phyloP scores from a whole-genome alignment of 1,140 invertebrate species.

The Drosophila lini region DNA sequence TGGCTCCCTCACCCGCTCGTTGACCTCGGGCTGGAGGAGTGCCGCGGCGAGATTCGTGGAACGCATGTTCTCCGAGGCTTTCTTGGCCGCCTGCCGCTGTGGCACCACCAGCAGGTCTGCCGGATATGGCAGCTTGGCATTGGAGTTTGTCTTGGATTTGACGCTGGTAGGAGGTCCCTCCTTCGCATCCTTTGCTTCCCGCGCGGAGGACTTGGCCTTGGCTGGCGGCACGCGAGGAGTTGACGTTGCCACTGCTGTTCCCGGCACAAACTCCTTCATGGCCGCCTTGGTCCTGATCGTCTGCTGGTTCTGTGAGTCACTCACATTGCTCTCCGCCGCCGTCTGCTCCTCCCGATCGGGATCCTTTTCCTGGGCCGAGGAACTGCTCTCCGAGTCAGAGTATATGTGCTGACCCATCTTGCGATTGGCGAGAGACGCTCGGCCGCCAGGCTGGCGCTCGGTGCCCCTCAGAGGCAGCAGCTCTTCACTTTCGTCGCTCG shows the following conservation, averaged over 20 bases:
- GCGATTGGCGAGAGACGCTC: slow-evolving; percentile 5
- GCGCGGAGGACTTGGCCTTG: slow-evolving; percentile 48
- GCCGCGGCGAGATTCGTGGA: slow-evolving; percentile 85
- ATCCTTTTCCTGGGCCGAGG: slow-evolving; percentile 28
- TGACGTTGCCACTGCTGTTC: slow-evolving; percentile 54
- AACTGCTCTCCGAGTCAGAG: slow-evolving; percentile 74
- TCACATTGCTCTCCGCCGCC: slow-evolving; percentile 86
- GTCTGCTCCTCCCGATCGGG: slow-evolving; percentile 58
- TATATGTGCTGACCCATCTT: slow-evolving; percentile 76
- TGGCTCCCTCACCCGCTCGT: slow-evolving; percentile 58
- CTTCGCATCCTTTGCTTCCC: slow-evolving; percentile 38
- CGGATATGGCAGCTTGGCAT: slow-evolving; percentile 84
- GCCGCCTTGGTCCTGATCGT: slow-evolving; percentile 91
- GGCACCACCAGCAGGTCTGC: slow-evolving; percentile 94
- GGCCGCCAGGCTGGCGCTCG: slow-evolving; percentile 2
- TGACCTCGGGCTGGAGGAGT: slow-evolving; percentile 43
- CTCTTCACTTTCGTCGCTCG: slow-evolving; percentile 91
- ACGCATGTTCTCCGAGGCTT: slow-evolving; percentile 94
- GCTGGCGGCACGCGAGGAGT: slow-evolving; percentile 33
- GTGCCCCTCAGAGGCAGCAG: slow-evolving; percentile 86
- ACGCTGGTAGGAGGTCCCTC: slow-evolving; percentile 11
- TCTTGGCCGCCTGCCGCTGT: slow-evolving; percentile 95
- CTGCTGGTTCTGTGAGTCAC: slow-evolving; percentile 89
- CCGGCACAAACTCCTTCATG: slow-evolving; percentile 90
- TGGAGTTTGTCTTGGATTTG: slow-evolving; percentile 38